A percentile compares a stretch with the other conserved stretches of the same genome.
Conservation (phyloP, 2,113 vertebrate genomes). For the Tringa solitaria region DNA sequence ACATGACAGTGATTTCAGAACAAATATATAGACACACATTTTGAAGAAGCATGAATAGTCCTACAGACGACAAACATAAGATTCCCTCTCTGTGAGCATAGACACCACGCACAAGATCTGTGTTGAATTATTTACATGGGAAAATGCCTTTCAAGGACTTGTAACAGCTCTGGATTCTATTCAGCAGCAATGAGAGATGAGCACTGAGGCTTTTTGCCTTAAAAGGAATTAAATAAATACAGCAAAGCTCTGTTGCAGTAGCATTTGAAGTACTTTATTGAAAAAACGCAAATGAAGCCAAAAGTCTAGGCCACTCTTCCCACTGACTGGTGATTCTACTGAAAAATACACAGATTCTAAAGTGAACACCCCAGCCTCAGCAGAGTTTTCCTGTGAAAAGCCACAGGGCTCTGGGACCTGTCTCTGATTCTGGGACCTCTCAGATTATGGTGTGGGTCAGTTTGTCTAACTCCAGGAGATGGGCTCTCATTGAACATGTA, state of each 20-base stretch:
- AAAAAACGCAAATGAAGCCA: background rate
- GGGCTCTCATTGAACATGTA: background rate
- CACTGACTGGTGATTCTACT: background rate
- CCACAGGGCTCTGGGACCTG: background rate
- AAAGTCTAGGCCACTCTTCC: background rate
- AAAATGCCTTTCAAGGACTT: conserved; percentile 17
- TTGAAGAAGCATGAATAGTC: conserved; percentile 4
- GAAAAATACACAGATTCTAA: background rate
- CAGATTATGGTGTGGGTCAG: background rate
- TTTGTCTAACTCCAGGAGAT: background rate
- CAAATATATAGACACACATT: background rate
- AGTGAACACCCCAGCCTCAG: background rate
- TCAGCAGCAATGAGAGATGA: background rate
- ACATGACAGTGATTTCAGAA: background rate
- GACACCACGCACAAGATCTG: background rate
- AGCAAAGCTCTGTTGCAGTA: background rate
- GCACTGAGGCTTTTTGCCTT: conserved; percentile 4
- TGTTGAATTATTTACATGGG: conserved; percentile 17
- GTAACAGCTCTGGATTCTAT: conserved; percentile 6
- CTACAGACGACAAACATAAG: conserved; percentile 24
- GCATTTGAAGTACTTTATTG: background rate
- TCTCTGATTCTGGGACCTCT: background rate
- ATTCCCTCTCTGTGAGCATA: background rate
- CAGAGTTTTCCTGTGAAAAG: background rate
- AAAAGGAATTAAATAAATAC: conserved; percentile 4